Base-by-base conservation (phyloP, 2,797 vertebrate genomes). In the Pelochelys cantorii region DNA sequence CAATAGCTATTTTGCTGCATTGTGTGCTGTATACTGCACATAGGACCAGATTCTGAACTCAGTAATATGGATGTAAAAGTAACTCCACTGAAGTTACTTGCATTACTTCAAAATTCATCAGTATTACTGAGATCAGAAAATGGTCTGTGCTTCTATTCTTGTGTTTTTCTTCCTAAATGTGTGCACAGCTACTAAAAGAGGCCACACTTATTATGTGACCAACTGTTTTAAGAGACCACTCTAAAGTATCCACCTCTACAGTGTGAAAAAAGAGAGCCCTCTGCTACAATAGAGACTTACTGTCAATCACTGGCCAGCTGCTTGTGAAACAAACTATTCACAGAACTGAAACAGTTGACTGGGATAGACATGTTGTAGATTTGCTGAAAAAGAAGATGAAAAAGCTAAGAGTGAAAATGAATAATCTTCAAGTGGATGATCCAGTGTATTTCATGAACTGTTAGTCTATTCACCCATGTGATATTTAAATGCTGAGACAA, bases 171-270 rank as follows among this genome's bases (percentile, higher is more conserved):
- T 34, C 83, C 31, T 22, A 90, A 89, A 18, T 56, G 42, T 17
- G 65, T 71, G 42, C 52, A 27, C 42, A 77, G 48, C 77, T 2
- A 55, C 14, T 82, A 1, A 74, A 79, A 56, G 48, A 62, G 14
- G 60, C 20, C 85, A 18, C 37, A 54, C 27, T 85, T 59, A 68
- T 11, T 7, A 84, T 18, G 42, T 59, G 85, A 77, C 17, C 4
- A 88, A 5, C 18, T 85, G 20, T 84, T 94, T 82, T 81, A 59
- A 91, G 83, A 82, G 42, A 52, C 20, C 75, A 56, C 29, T 90
- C 87, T 83, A 86, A 93, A 93, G 88, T 77, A 92, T 65, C 77
- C 34, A 52, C 14, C 37, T 42, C 6, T 22, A 83, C 34, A 86
- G 93, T 31, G 71, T 56, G 85, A 90, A 18, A 68, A 42, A 87